These are phyloP conservation scores for Glareola pratincola DNA, from an alignment of 2,113 vertebrate species.

Conservation along the genomic window DNA sequence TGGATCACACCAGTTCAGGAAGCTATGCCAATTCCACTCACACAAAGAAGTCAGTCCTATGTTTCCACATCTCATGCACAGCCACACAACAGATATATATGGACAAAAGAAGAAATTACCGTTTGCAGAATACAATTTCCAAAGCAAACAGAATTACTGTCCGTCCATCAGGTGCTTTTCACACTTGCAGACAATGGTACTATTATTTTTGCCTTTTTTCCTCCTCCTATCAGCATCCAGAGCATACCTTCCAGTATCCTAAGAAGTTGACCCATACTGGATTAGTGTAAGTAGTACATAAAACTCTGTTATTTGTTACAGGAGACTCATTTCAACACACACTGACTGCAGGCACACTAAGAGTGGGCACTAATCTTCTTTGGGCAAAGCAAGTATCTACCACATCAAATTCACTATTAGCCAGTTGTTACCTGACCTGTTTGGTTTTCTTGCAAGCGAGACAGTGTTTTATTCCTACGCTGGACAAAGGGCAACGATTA, in stretches of 20 bases:
- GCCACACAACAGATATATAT: background rate
- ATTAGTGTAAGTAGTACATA: background rate
- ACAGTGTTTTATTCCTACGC: background rate
- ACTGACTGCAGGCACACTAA: rapidly evolving
- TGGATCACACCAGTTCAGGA: rapidly evolving
- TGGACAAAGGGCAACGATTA: background rate
- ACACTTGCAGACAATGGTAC: background rate
- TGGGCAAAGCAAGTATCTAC: background rate
- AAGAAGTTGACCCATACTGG: background rate
- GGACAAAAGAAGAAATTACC: background rate
- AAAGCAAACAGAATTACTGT: background rate
- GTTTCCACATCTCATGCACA: background rate
- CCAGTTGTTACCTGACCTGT: background rate
- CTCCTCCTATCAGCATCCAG: rapidly evolving
- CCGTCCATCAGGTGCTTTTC: rapidly evolving
- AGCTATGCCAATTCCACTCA: rapidly evolving
- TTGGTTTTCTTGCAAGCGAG: background rate
- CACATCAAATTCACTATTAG: rapidly evolving
- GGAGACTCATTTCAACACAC: background rate
- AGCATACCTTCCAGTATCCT: background rate
- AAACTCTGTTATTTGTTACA: background rate
- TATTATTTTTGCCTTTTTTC: background rate
- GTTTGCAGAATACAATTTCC: background rate
- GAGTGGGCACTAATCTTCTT: background rate
- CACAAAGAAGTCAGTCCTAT: background rate